Evolutionary conservation across 1,140 invertebrate genomes (phyloP).

Genomic region (Sminthurinus signatus): DNA sequence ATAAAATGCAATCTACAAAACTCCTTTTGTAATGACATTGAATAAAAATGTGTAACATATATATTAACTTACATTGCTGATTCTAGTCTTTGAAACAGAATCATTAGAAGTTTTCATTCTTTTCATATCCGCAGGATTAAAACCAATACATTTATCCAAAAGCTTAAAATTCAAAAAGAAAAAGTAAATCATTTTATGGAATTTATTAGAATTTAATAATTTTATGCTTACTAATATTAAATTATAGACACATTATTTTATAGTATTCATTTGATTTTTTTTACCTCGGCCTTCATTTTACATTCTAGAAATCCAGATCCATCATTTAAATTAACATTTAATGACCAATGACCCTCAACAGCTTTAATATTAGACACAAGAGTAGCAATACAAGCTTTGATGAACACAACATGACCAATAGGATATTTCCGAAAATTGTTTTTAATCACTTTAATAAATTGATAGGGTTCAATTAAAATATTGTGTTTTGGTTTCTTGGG

Average conservation of each 20-base stretch:
- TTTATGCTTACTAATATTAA: no score
- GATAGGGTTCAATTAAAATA: constrained; percentile 12
- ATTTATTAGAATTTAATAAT: background rate
- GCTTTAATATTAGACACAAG: constrained; percentile 25
- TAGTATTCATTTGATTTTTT: background rate
- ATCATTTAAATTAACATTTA: constrained; percentile 27
- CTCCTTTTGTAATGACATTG: no score
- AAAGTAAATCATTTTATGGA: no score
- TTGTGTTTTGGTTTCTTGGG: background rate
- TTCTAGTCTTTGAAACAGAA: constrained; percentile 10
- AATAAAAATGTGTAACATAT: no score
- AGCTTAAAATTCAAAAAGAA: constrained; percentile 7
- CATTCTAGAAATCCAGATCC: constrained; percentile 24
- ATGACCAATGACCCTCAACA: constrained; percentile 15
- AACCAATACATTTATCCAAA: constrained; percentile 25
- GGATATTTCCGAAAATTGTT: constrained; percentile 3
- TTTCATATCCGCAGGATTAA: constrained; percentile 28
- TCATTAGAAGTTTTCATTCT: constrained; percentile 15
- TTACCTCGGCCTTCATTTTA: background rate
- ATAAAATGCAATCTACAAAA: no score
- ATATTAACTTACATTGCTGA: constrained; percentile 19
- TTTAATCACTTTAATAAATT: constrained; percentile 18
- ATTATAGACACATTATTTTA: no score
- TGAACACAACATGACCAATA: constrained; percentile 7
- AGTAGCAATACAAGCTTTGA: constrained; percentile 32